Evolutionary conservation across 2,888 invertebrate species (phyloP).

Genomic region (Allacma fusca): DNA sequence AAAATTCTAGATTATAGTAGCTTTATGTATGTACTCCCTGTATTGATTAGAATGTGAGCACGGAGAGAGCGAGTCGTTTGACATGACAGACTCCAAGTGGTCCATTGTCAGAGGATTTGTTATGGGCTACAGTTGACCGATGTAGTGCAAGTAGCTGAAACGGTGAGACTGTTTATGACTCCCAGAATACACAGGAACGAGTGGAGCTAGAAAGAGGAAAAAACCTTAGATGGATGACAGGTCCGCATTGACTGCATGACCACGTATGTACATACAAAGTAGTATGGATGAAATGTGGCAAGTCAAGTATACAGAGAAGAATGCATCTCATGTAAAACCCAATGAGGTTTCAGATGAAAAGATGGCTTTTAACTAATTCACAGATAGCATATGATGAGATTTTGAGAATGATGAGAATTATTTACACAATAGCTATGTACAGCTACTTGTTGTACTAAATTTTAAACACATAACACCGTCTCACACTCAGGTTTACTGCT

Average conservation of each 20-base stretch:
- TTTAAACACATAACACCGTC: background rate
- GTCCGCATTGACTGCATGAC: background rate
- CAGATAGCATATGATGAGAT: background rate
- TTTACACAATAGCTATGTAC: background rate
- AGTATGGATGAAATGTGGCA: constrained; percentile 8
- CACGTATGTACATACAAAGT: background rate
- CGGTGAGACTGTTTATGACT: background rate
- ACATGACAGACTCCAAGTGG: constrained; percentile 21
- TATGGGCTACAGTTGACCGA: constrained; percentile 25
- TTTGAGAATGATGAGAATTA: background rate
- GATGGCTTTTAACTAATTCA: constrained; percentile 3
- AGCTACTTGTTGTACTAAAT: background rate
- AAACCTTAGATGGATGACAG: constrained; percentile 12
- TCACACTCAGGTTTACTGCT: background rate
- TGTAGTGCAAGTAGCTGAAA: constrained; percentile 4
- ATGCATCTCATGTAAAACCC: constrained; percentile 11
- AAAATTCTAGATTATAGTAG: background rate
- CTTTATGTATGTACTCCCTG: background rate
- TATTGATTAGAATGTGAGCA: background rate
- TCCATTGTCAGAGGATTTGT: constrained; percentile 27
- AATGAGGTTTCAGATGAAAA: constrained; percentile 16
- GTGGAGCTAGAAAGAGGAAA: background rate
- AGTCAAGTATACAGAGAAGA: constrained; percentile 13
- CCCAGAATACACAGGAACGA: background rate
- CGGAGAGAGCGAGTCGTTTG: constrained; percentile 31